A percentile compares a stretch with the other conserved stretches of the same genome.
Conservation (phyloP, 2,888 invertebrate genomes). For the Temnothorax rugatulus region DNA sequence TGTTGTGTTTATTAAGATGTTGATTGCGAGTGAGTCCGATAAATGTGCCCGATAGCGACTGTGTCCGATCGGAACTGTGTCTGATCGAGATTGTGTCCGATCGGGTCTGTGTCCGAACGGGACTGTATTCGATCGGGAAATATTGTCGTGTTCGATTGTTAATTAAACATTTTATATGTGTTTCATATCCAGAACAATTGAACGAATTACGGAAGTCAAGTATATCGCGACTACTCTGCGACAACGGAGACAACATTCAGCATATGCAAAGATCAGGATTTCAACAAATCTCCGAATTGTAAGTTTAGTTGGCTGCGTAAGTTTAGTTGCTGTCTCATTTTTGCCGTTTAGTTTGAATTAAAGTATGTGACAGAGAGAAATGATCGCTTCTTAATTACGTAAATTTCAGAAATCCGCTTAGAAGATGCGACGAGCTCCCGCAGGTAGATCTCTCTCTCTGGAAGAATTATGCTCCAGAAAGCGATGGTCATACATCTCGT, state of each 20-base stretch:
- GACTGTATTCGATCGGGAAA: too few relatives aligned
- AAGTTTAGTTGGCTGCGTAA: slow-evolving; percentile 80
- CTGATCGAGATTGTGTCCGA: too few relatives aligned
- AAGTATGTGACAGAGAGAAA: not conserved
- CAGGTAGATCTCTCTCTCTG: slow-evolving; percentile 89
- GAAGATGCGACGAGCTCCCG: slow-evolving; percentile 89
- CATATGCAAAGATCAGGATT: slow-evolving; percentile 86
- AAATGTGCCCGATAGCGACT: too few relatives aligned
- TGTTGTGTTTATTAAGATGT: not conserved
- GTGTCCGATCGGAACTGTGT: too few relatives aligned
- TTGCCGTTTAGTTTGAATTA: not conserved
- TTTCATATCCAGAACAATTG: slow-evolving; percentile 88
- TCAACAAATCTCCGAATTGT: slow-evolving; percentile 88
- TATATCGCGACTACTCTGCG: slow-evolving; percentile 93
- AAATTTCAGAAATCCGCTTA: slow-evolving; percentile 89
- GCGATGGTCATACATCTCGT: not conserved
- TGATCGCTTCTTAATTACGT: not conserved
- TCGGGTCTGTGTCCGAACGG: too few relatives aligned
- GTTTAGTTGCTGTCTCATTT: slow-evolving; percentile 69
- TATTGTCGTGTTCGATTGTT: too few relatives aligned
- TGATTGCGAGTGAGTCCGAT: not conserved
- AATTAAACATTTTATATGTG: not conserved
- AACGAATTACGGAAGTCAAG: slow-evolving; percentile 92
- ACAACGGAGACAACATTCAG: slow-evolving; percentile 89
- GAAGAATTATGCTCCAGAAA: slow-evolving; percentile 83